Evolutionary conservation across 2,113 vertebrate species (phyloP).

Genomic region (Corvus moneduloides): DNA sequence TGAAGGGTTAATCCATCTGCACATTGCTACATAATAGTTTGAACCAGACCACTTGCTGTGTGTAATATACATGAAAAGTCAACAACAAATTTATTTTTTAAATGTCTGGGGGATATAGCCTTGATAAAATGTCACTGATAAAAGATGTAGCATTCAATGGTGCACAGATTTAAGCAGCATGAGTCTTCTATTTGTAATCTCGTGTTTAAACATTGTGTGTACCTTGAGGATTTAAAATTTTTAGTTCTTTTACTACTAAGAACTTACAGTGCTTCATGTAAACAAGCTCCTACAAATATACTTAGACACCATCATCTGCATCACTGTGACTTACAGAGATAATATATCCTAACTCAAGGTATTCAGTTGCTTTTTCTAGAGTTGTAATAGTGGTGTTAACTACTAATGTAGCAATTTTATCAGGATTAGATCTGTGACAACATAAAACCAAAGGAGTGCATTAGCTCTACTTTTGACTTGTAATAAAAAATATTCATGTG

Average conservation of each 20-base stretch:
- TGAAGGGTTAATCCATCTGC: background rate
- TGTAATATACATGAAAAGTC: background rate
- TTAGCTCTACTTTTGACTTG: background rate
- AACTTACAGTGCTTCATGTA: background rate
- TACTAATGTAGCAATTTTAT: background rate
- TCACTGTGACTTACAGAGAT: background rate
- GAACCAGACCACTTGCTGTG: background rate
- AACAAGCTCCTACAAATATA: background rate
- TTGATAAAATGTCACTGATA: background rate
- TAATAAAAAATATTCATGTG: background rate
- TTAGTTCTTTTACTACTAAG: background rate
- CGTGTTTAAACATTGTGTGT: background rate
- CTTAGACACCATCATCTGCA: background rate
- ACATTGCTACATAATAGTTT: background rate
- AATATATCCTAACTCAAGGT: background rate
- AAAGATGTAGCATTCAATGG: background rate
- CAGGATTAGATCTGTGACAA: background rate
- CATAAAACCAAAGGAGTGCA: background rate
- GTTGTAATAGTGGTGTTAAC: background rate
- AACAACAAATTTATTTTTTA: background rate
- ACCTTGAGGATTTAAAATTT: background rate
- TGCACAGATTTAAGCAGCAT: background rate
- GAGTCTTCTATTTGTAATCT: background rate
- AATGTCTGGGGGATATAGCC: background rate
- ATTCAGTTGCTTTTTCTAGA: background rate